Conservation (phyloP, 1,140 invertebrate species). For the Cotesia vestalis region DNA sequence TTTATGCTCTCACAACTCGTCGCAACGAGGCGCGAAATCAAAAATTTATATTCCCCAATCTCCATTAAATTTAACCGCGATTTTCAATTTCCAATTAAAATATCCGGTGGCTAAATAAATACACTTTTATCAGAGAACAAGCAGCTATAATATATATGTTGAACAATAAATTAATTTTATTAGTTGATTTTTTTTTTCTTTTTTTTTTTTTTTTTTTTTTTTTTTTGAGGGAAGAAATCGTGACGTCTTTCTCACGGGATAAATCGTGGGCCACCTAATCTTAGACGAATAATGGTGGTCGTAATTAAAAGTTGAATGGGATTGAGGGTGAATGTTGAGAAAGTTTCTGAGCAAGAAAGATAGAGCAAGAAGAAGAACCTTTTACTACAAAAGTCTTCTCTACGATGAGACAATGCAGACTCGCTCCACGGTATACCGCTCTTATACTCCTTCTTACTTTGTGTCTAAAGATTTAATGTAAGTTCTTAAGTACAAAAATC, state of each 20-base stretch:
- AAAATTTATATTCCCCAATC: conserved; percentile 21
- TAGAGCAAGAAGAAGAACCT: conserved; percentile 16
- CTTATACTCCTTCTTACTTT: too few relatives aligned
- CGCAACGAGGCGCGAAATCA: conserved; percentile 12
- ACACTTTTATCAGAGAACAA: too few relatives aligned
- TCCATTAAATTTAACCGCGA: too few relatives aligned
- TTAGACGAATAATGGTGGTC: conserved; percentile 44
- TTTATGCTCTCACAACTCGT: background rate
- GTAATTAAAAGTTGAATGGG: conserved; percentile 52
- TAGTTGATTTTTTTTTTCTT: background rate
- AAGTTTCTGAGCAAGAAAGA: conserved; percentile 24
- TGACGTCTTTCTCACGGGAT: conserved; percentile 19
- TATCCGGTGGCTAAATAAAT: background rate
- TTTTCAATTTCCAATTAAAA: too few relatives aligned
- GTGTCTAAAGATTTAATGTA: too few relatives aligned
- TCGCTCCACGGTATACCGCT: too few relatives aligned
- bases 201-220: background rate
- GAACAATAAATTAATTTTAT: background rate
- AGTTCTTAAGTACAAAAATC: too few relatives aligned
- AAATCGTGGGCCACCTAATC: conserved; percentile 38
- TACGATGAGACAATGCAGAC: conserved; percentile 31
- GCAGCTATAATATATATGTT: too few relatives aligned
- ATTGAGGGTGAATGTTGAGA: conserved; percentile 28
- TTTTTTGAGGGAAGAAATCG: conserved; percentile 25
- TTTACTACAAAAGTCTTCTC: conserved; percentile 5